phyloP scores from a whole-genome alignment of 1,140 invertebrate genomes.

The Lepidurus packardi region DNA sequence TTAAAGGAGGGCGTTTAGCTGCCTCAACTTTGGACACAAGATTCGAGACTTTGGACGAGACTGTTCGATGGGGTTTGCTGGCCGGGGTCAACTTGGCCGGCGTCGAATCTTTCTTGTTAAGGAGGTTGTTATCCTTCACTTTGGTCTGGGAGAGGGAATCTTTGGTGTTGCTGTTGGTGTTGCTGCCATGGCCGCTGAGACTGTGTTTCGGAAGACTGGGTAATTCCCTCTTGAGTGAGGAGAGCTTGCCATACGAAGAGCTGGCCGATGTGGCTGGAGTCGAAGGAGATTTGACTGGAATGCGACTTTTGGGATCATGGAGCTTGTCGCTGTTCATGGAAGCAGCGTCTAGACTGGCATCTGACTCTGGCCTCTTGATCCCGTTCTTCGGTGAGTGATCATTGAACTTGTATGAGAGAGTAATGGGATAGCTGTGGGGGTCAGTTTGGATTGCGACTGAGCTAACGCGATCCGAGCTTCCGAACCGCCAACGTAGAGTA shows the following conservation, averaged over 20 bases:
- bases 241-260: constrained; percentile 1
- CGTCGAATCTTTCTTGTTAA: background rate
- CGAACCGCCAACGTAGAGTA: constrained; percentile 2
- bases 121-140: constrained; percentile 10
- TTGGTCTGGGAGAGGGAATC: background rate
- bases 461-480: background rate
- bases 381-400: background rate
- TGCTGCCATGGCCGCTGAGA: background rate
- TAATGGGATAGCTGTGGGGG: background rate
- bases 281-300: constrained; percentile 7
- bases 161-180: constrained; percentile 21
- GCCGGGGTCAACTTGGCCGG: background rate
- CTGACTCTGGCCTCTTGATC: background rate
- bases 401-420: background rate
- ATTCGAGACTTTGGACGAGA: background rate
- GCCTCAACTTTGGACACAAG: background rate
- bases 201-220: constrained; percentile 9
- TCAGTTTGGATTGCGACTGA: background rate
- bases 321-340: background rate
- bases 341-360: constrained; percentile 1
- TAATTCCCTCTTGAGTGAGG: background rate
- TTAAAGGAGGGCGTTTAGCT: background rate
- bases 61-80: background rate
- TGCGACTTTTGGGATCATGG: background rate
- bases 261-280: background rate